Base-by-base conservation (phyloP, 2,888 invertebrate species). In the Eubasilissa splendida region DNA sequence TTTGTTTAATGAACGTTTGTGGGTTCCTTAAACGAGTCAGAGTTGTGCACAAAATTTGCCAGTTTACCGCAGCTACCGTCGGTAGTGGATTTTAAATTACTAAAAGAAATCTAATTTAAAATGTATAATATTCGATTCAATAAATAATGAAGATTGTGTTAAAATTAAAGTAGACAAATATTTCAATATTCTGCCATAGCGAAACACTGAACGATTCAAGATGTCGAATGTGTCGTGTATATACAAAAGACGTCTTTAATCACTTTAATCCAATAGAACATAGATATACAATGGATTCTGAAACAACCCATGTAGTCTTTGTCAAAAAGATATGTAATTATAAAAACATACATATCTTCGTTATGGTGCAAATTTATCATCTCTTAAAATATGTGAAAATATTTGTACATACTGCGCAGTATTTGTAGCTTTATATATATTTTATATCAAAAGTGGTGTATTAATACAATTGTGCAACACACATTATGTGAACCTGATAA, bases 351-450 rank as follows among this genome's bases (percentile, higher is more conserved):
- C 79, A 79, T 79, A 79, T 79, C 79, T 79, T 54, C 63, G 73
- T 63, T 65, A 79, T 79, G 79, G 79, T 79, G 79, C 79, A 73
- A 78, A 74, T 74, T 63, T 65, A 65, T 31, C 22, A 79, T 56
- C 79, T 65, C 74, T 70, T 22, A 50, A 73, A 73, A 53, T 78
- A 71, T 54, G 65, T 71, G 71, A 70, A 71, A 71, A 71, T 68
- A 68, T 71, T 79, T 79, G 79, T 79, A 79, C 79, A 79, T 73
- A 79, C 71, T 79, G 79, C 63, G 63, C 79, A 79, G 65, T 79
- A 79, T 79, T 71, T 79, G 79, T 79, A 79, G 79, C 79, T 79
- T 79, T 79, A 74, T 79, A 79, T 65, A 79, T 79, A 79, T 79
- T 79, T 79, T 79, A 58, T 79, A 79, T 74, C 79, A 71, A 71